Evolutionary conservation across 30 jellyfish, hydroid and myxozoan genomes (phyloP).

Genomic region (Sanderia malayensis): DNA sequence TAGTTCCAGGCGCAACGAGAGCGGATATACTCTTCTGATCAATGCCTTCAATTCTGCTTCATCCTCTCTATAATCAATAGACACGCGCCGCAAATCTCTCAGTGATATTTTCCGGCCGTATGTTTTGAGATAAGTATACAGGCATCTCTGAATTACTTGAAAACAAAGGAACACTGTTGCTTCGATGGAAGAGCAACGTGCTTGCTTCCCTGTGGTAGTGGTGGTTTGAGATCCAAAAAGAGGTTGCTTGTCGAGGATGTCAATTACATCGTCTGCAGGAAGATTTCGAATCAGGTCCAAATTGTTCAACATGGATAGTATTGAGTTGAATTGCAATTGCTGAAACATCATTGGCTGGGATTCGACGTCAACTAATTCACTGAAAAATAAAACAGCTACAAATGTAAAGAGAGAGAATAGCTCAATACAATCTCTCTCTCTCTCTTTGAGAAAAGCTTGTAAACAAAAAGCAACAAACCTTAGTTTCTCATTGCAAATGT

Average conservation of each 20-base stretch:
- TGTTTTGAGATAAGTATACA: conserved; percentile 9
- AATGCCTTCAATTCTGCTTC: conserved; percentile 22
- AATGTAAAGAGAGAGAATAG: background rate
- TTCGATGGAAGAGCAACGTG: background rate
- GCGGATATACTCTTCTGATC: conserved; percentile 45
- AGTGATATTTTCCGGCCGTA: background rate
- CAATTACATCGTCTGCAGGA: conserved; percentile 44
- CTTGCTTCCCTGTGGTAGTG: background rate
- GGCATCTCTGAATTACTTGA: conserved; percentile 20
- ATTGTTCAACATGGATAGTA: conserved; percentile 55
- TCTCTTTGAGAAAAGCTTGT: too few relatives aligned
- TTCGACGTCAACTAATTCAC: background rate
- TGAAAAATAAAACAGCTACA: background rate
- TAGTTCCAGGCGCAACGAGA: conserved; percentile 53
- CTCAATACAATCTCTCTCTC: too few relatives aligned
- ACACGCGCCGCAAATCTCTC: conserved; percentile 12
- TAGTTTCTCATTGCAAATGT: background rate
- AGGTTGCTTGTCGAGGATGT: conserved; percentile 52
- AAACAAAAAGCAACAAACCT: too few relatives aligned
- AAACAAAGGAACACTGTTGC: conserved; percentile 41
- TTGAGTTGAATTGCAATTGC: conserved; percentile 52
- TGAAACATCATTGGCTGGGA: conserved; percentile 37
- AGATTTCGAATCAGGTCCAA: conserved; percentile 37
- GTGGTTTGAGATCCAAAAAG: background rate
- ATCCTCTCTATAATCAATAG: conserved; percentile 4